Evolutionary conservation across 2,797 vertebrate genomes (phyloP).

Genomic region (Diglossa cyanea): DNA sequence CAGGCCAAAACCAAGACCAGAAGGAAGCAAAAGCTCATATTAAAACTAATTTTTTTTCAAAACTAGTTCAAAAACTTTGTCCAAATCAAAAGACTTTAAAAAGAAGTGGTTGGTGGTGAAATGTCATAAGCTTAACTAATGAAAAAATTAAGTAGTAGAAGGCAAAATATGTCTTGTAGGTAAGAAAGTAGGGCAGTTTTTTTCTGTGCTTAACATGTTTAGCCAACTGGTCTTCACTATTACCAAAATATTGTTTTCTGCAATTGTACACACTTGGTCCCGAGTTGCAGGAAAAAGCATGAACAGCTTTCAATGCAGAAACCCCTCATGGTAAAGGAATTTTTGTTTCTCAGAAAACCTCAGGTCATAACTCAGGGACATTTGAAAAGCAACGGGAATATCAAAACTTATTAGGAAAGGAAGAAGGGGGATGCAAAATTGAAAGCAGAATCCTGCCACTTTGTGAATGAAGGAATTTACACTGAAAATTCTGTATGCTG

Average conservation of each 20-base stretch:
- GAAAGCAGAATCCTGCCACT: rapidly evolving
- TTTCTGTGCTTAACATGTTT: neutral
- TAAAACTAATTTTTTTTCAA: neutral
- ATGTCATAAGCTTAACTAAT: no score
- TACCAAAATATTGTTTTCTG: neutral
- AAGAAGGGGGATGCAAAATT: neutral
- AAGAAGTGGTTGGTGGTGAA: neutral
- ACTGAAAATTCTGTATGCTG: neutral
- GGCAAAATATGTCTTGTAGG: neutral
- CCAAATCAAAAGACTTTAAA: neutral
- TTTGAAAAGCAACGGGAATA: neutral
- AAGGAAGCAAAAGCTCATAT: neutral
- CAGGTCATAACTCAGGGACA: neutral
- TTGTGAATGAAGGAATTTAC: neutral
- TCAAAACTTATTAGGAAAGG: neutral
- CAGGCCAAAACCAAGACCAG: neutral
- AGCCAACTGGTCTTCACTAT: neutral
- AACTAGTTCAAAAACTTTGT: neutral
- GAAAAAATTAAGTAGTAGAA: neutral
- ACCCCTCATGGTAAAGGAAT: neutral
- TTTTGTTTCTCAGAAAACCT: neutral
- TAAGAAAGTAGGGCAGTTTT: neutral
- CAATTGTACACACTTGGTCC: neutral
- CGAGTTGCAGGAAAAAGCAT: neutral
- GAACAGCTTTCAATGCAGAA: neutral